phyloP scores from a whole-genome alignment of 2,113 vertebrate species.

The Neomonachus schauinslandi region DNA sequence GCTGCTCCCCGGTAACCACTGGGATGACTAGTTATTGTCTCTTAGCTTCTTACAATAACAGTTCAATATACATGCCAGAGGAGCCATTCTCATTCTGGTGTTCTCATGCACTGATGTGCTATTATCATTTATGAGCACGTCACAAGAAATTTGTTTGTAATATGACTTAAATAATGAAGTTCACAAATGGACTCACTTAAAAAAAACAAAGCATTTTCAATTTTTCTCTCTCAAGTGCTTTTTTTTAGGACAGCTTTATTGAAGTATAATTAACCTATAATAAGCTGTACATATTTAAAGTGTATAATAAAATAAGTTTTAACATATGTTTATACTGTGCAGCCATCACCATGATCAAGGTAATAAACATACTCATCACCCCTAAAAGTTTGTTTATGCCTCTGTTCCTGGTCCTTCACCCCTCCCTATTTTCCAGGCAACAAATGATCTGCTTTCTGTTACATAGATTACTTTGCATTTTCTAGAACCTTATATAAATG shows the following conservation, averaged over 20 bases:
- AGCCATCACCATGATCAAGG: not conserved
- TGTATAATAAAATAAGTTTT: not conserved
- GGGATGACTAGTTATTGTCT: not conserved
- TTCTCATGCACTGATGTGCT: not conserved
- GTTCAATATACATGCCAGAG: not conserved
- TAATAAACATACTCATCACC: not conserved
- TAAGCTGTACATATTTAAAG: not conserved
- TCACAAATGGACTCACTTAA: not conserved
- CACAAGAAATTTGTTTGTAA: not conserved
- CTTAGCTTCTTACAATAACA: not conserved
- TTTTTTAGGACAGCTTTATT: not conserved
- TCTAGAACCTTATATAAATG: not conserved
- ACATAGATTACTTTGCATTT: not conserved
- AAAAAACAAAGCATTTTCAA: not conserved
- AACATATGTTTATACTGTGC: not conserved
- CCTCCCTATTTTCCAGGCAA: not conserved
- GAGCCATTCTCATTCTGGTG: not conserved
- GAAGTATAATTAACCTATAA: not conserved
- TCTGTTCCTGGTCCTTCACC: not conserved
- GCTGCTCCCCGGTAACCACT: not conserved
- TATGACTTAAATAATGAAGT: not conserved
- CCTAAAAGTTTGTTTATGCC: not conserved
- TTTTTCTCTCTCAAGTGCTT: not conserved
- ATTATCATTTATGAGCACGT: not conserved
- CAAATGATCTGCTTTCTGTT: not conserved